Evolutionary conservation across 2,888 invertebrate genomes (phyloP).

Genomic region (Spilarctia lutea): DNA sequence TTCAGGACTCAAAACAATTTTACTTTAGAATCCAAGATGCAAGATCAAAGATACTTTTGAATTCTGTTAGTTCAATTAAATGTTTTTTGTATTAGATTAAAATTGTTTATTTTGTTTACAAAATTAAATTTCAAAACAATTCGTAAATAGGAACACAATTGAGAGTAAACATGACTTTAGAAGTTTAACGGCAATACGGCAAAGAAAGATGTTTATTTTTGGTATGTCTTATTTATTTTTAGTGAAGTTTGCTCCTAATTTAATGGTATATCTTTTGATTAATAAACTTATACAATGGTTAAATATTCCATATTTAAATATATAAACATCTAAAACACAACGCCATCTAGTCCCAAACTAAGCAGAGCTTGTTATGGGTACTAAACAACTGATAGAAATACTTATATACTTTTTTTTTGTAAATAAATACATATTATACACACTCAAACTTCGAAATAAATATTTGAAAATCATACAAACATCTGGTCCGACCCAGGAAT

Average conservation of each 20-base stretch:
- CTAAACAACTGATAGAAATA: no score
- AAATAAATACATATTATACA: no score
- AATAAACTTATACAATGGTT: background rate
- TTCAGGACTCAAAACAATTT: background rate
- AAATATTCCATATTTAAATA: no score
- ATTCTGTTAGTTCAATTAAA: background rate
- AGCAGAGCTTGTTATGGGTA: no score
- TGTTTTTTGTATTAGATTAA: constrained; percentile 3
- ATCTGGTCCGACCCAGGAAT: no score
- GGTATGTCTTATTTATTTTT: background rate
- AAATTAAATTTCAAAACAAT: background rate
- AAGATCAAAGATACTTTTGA: background rate
- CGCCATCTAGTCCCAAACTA: no score
- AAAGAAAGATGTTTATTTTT: constrained; percentile 28
- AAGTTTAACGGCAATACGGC: constrained; percentile 32
- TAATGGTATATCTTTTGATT: background rate
- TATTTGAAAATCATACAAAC: no score
- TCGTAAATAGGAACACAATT: background rate
- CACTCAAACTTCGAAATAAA: no score
- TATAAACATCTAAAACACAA: no score
- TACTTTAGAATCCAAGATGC: background rate
- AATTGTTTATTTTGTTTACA: background rate
- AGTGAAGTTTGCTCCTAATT: background rate
- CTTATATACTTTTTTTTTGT: no score
- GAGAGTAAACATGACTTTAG: constrained; percentile 12